Base-by-base conservation (phyloP, 2,888 invertebrate species). In the Dexiosoma caninum region DNA sequence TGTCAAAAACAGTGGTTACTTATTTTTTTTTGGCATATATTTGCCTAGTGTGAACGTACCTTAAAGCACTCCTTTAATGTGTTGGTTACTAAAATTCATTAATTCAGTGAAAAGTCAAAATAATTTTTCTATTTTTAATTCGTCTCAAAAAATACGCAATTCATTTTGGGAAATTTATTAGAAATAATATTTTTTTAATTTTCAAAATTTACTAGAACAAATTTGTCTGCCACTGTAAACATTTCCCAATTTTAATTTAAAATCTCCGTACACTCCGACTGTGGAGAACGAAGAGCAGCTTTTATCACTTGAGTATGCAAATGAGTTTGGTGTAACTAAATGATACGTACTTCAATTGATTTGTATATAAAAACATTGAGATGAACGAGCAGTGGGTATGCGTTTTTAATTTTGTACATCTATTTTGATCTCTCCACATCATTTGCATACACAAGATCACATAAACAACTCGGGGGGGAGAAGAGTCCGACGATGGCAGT, bases 251-350 rank as follows among this genome's bases (percentile, higher is more conserved):
- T 37, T n/a, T 37, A 21, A 40, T 62, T 46, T 19, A 40, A 32
- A 62, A 21, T 32, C 19, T 62, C 9, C 42, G n/a, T n/a, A n/a
- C n/a, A n/a, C n/a, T 14, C 8, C 12, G n/a, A 44, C 83, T 71
- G 14, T 30, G 57, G 55, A 32, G 37, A 46, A 49, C 40, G 40
- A 83, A 85, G 84, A 83, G 82, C 83, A 84, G 84, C 83, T 86
- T 86, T 85, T 86, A 85, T 85, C 85, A 84, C 78, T 84, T 84
- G 83, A 85, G 86, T 87, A 85, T 85, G 85, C 84, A 87, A 87
- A 87, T 86, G 85, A 84, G 84, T 84, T 85, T 83, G 84, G 83
- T 84, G 85, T 83, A 86, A 64, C 37, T 49, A 64, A 74, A 74
- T 57, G 74, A 78, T 74, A 78, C 46, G 46, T 35, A 42, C 46